Base-by-base conservation (phyloP, 2,888 invertebrate species). In the Macrosoma leucophasiata region DNA sequence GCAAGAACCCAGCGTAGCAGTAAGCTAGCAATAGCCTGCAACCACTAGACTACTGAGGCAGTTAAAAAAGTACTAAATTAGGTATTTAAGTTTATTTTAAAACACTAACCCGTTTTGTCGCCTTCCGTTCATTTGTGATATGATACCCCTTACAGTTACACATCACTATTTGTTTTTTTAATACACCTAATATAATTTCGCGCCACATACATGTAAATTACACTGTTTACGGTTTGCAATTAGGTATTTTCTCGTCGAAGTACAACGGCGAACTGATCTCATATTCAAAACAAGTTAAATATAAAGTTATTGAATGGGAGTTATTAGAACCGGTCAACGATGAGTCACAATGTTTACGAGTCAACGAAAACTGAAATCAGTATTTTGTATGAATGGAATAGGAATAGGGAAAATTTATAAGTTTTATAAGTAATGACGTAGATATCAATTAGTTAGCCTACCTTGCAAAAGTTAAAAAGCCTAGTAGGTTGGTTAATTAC, bases 201-300 rank as follows among this genome's bases (percentile, higher is more conserved):
- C 26, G 48, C 37, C 2, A 50, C 30, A 8, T 29, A 33, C 7
- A 46, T 29, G 10, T 48, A 38, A 13, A 29, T 34, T 5, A 45
- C 38, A 33, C 43, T 44, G 13, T 43, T 39, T 34, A 48, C 48
- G 44, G 50, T 53, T 33, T 30, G 28, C 31, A 39, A 23, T 26
- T 36, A 55, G 63, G 45, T 55, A 60, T 53, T 50, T 31, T 44
- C 55, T 30, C 48, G 41, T 23, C 55, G 48, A 58, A 24, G 53
- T 41, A 37, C 53, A 43, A 42, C 38, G 48, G 48, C 42, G 50
- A 45, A 70, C 69, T 72, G 61, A 56, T 54, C 38, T 35, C 41
- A 36, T 46, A 47, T 40, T 53, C 50, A 58, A 56, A 58, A 54
- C 55, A 58, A 55, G 50, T 61, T 50, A 58, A 64, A 55, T 60